Base-by-base conservation (phyloP, 2,113 vertebrate genomes). In the Sapajus apella region DNA sequence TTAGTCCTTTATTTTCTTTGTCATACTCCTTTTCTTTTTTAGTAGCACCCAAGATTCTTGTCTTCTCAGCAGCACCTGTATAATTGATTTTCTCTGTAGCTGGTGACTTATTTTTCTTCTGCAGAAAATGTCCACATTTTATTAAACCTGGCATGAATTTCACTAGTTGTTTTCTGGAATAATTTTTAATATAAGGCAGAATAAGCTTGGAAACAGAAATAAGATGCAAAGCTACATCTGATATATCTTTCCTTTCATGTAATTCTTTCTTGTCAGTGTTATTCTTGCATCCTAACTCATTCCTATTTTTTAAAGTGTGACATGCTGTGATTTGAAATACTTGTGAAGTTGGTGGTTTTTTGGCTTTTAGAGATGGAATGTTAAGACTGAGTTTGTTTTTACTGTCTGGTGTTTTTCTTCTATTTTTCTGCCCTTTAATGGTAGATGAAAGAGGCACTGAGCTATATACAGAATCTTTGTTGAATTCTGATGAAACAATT, bases 351-450 rank as follows among this genome's bases (percentile, higher is more conserved):
- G 23, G 45, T 40, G 47, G 84, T 96, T 95, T 95, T 92, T 96
- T 94, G 56, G 72, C 84, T 85, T 94, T 96, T 43, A 43, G 61
- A 93, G 64, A 83, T 55, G 3, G 13, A 92, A 80, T 17, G 79
- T 87, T 96, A 87, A 66, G 58, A n/a, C 8, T 75, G 37, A 70
- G 81, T 90, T 97, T 91, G 72, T 61, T 89, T 87, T 90, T 77
- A 55, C 8, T 1, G 21, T 25, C 30, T 79, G 35, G 55, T 83
- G 16, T 21, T 91, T 97, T 92, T 87, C 87, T 96, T 45, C 40
- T 80, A 3, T 75, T 81, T 91, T 84, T 85, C 50, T 58, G 85
- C 27, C 23, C 79, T 80, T 84, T 87, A 40, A 64, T 27, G 52
- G 75, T 35, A 84, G 23, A 30, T 25, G 43, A 58, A 84, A 58